phyloP scores from a whole-genome alignment of 2,888 invertebrate genomes.

The Meteorus cinctellus region DNA sequence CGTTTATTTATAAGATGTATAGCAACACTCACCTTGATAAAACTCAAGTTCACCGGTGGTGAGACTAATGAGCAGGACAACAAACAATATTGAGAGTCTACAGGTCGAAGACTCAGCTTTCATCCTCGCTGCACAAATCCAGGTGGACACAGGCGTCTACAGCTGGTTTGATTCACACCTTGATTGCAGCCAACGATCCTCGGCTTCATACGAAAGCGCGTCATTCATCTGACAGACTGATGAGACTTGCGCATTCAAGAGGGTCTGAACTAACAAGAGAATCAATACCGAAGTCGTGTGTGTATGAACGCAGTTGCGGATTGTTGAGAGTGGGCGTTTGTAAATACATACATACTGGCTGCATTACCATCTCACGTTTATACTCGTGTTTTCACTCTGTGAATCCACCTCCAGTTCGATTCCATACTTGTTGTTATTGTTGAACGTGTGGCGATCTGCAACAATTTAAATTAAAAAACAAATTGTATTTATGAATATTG shows the following conservation, averaged over 20 bases:
- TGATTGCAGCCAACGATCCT: conserved; percentile 47
- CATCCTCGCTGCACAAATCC: conserved; percentile 57
- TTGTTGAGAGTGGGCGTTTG: not conserved
- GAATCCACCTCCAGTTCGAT: no score
- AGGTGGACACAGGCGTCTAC: conserved; percentile 48
- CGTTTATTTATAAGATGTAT: not conserved
- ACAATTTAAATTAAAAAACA: no score
- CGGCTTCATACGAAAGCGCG: conserved; percentile 64
- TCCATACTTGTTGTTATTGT: no score
- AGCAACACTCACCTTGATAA: conserved; percentile 64
- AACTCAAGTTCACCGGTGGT: conserved; percentile 64
- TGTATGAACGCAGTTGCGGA: not conserved
- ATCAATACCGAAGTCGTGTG: conserved; percentile 30
- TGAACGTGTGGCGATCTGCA: no score
- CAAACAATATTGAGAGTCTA: conserved; percentile 57
- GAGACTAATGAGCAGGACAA: conserved; percentile 57
- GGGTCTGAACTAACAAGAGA: conserved; percentile 16
- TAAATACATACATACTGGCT: not conserved
- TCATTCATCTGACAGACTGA: conserved; percentile 61
- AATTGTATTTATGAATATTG: no score
- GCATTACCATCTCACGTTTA: not conserved
- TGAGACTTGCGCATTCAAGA: conserved; percentile 65
- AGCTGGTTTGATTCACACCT: conserved; percentile 52
- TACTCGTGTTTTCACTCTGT: no score
- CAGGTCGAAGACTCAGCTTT: conserved; percentile 58